Evolutionary conservation across 2,113 vertebrate species (phyloP), one percentile per base, ranked within the genome.

Genomic region (Oplegnathus fasciatus): DNA sequence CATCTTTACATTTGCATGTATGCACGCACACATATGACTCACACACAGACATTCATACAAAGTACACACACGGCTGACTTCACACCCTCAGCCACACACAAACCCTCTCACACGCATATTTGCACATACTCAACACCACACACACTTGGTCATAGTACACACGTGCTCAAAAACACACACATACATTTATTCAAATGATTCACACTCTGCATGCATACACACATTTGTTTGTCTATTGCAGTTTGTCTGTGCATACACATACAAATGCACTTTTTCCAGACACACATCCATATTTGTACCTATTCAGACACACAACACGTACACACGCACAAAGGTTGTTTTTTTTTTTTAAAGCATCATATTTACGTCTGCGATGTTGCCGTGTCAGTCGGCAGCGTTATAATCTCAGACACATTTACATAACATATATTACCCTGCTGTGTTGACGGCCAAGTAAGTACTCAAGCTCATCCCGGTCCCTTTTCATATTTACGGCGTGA

Each of bases 401-500:
- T 90, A 91, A 92, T 87, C 90, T 87, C 61, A 26, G 83, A 84
- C 88, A 81, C 90, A 92, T 94, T 93, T 93, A 89, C 89, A 94
- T 92, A 93, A 93, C 92, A 90, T 91, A 93, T 91, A 93, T 92
- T 87, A 91, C 71, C 83, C 85, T 3, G 83, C 87, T 57, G 87
- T 83, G 91, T 92, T 87, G 90, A 90, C 86, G 83, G 86, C 82
- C 82, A 74, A 91, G 91, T 91, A 91, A 93, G 93, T 91, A 89
- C 90, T 93, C 90, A 91, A 92, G 90, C 93, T 94, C 93, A 90
- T 93, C 93, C 90, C 75, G 72, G 80, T 70, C 85, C 80, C 86
- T 88, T 93, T 92, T 92, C 90, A 93, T 95, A 94, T 95, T 94
- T 93, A 93, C 92, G 84, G 91, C 91, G 89, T 93, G 94, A 94